Evolutionary conservation across 2,888 invertebrate genomes (phyloP), one percentile per base, ranked within the genome.

Genomic region (Nysson spinosus): DNA sequence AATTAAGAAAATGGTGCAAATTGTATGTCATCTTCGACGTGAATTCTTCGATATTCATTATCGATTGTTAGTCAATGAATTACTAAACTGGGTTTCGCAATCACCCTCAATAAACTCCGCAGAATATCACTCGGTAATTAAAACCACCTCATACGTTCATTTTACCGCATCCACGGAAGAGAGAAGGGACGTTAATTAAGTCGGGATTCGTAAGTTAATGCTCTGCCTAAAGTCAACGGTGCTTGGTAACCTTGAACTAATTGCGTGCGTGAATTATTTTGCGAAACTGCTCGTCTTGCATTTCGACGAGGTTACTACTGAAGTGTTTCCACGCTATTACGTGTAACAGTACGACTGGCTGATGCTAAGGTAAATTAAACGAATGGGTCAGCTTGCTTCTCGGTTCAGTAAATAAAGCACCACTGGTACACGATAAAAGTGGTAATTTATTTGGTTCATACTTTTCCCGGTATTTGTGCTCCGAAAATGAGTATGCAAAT

Each of bases 191-290:
- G 24, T 16, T 14, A 46, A 39, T 47, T 30, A 20, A 42, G 20
- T 20, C 17, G 34, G 16, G 28, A 43, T 28, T 16, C 39, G 22
- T 32, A 43, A 11, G 34, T 43, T 39, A 22, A 14, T 12, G 26
- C 35, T 16, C 40, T 43, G 30, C 44, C 47, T 44, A 22, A 28
- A 40, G 37, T 66, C 57, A 77, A 73, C 69, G 69, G 69, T 69
- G 58, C 69, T 61, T 39, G 72, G 49, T 60, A 77, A 69, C 74
- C 76, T 76, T 77, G 76, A 74, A 77, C 76, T 58, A 74, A 76
- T 74, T 76, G 77, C 42, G 54, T 55, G 52, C 43, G 68, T 58
- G 42, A 74, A 74, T 69, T 69, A 72, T 72, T 74, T 74, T 64
- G 57, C 63, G n/a, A 55, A 65, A 37, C 20, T 16, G 24, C 30